Conservation (phyloP, 2,888 invertebrate genomes). For the Agelastica alni region DNA sequence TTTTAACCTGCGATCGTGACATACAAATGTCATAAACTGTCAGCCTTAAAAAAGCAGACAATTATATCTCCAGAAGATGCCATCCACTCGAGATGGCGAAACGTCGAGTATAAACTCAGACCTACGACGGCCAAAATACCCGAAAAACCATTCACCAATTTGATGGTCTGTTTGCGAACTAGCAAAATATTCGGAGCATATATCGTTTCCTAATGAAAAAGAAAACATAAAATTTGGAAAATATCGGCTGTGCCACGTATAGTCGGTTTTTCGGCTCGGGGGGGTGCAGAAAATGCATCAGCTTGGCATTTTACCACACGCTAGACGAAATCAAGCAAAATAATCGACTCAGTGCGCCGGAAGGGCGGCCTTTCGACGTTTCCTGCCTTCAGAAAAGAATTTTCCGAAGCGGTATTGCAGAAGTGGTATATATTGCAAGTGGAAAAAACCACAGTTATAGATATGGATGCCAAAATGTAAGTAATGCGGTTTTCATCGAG, state of each 20-base stretch:
- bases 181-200: not conserved
- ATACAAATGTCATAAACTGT: too few relatives aligned
- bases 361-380: constrained; percentile 24
- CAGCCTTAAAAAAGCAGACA: too few relatives aligned
- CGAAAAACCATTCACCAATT: too few relatives aligned
- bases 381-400: constrained; percentile 12
- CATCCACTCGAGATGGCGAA: too few relatives aligned
- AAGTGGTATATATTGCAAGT: constrained; percentile 13
- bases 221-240: not conserved
- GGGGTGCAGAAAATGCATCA: constrained; percentile 30
- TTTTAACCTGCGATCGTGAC: too few relatives aligned
- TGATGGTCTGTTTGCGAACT: too few relatives aligned
- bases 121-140: too few relatives aligned
- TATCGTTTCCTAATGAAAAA: not conserved
- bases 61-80: too few relatives aligned
- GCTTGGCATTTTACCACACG: constrained; percentile 25
- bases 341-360: constrained; percentile 40
- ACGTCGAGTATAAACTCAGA: too few relatives aligned
- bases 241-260: not conserved
- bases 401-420: constrained; percentile 18
- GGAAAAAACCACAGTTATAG: constrained; percentile 5
- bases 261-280: not conserved
- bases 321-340: constrained; percentile 43
- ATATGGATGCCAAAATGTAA: constrained; percentile 6
- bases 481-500: not conserved